A percentile compares a stretch with the other conserved stretches of the same genome.
Conservation (phyloP, 1,140 invertebrate genomes). For the Drosophila sturtevanti region DNA sequence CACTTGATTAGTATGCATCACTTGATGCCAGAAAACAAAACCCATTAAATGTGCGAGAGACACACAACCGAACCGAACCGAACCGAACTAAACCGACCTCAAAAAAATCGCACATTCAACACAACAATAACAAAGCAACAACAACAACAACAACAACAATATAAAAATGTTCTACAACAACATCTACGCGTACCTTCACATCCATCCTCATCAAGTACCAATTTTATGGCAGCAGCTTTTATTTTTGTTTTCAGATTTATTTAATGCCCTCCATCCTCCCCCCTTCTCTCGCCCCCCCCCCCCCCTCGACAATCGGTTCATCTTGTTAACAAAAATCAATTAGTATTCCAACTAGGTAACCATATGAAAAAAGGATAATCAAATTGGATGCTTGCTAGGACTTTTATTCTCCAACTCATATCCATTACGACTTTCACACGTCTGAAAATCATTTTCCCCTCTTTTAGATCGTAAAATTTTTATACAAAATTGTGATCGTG, state of each 20-base stretch:
- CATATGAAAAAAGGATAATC: constrained; percentile 3
- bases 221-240: constrained; percentile 63
- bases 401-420: not conserved
- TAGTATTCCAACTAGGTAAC: not conserved
- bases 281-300: constrained; percentile 13
- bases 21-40: constrained; percentile 29
- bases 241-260: not conserved
- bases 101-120: constrained; percentile 64
- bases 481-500: no score
- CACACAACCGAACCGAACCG: constrained; percentile 9
- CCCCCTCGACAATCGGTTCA: not conserved
- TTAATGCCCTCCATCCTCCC: not conserved
- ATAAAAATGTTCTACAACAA: constrained; percentile 31
- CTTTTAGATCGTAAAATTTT: no score
- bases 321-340: constrained; percentile 5
- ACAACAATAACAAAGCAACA: constrained; percentile 33
- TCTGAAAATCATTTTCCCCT: no score
- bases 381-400: constrained; percentile 1
- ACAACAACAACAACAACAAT: constrained; percentile 6
- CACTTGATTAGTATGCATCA: constrained; percentile 64
- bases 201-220: constrained; percentile 59
- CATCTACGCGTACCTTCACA: not conserved
- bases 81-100: constrained; percentile 30
- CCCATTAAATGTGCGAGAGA: constrained; percentile 73
- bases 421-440: not conserved